A percentile compares a stretch with the other conserved stretches of the same genome.
Conservation (phyloP, 1,140 invertebrate genomes). For the Drosophila tsacasi region DNA sequence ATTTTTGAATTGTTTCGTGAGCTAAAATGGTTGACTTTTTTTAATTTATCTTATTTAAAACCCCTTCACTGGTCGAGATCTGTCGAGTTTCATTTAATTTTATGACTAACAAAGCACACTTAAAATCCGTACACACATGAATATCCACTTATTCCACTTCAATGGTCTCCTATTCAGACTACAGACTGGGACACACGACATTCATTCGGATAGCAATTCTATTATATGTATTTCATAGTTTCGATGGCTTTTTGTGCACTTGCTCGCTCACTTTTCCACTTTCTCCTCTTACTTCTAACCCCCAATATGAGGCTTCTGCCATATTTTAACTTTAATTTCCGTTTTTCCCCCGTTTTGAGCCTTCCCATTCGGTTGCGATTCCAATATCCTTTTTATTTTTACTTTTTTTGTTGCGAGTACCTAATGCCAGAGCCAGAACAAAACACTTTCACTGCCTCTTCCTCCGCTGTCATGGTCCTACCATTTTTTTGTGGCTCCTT, state of each 20-base stretch:
- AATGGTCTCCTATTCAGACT: not conserved
- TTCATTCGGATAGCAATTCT: slow-evolving; percentile 14
- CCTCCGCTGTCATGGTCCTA: not conserved
- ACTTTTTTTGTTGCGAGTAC: slow-evolving; percentile 39
- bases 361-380: slow-evolving; percentile 42
- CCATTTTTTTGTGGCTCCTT: slow-evolving; percentile 22
- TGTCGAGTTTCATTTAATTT: slow-evolving; percentile 5
- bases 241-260: slow-evolving; percentile 23
- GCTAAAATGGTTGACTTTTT: not conserved
- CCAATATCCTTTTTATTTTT: slow-evolving; percentile 57
- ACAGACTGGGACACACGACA: not conserved
- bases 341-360: slow-evolving; percentile 28
- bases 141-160: slow-evolving; percentile 36
- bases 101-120: slow-evolving; percentile 3
- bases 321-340: slow-evolving; percentile 80
- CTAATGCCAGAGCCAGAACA: slow-evolving; percentile 70
- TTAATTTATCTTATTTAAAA: too few species aligned
- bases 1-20: not conserved
- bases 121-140: not conserved
- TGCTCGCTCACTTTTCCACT: slow-evolving; percentile 33
- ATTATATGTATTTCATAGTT: slow-evolving; percentile 21
- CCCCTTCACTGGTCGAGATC: not conserved
- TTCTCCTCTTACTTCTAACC: slow-evolving; percentile 26
- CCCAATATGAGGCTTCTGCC: slow-evolving; percentile 29
- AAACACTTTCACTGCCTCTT: slow-evolving; percentile 62